phyloP scores from a whole-genome alignment of 2,888 invertebrate species.

The Dascillus cervinus region DNA sequence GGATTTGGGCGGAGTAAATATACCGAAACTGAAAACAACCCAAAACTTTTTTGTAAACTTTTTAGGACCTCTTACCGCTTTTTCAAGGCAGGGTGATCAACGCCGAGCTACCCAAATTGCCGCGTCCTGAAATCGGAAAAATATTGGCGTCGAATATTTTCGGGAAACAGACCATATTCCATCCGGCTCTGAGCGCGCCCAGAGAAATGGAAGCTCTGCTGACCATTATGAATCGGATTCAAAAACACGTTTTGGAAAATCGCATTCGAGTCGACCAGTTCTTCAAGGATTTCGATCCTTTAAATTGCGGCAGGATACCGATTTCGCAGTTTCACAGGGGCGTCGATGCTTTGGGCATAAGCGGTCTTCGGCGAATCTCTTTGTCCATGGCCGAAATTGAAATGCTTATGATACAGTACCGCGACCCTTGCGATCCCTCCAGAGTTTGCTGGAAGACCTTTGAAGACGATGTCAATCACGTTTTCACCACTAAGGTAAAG shows the following conservation, averaged over 20 bases:
- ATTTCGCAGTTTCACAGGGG: conserved; percentile 65
- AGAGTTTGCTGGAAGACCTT: conserved; percentile 70
- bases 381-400: conserved; percentile 56
- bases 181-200: conserved; percentile 49
- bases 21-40: not conserved
- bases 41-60: conserved; percentile 2
- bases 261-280: conserved; percentile 60
- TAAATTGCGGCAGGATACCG: conserved; percentile 61
- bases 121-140: conserved; percentile 57
- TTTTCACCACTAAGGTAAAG: conserved; percentile 38
- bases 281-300: conserved; percentile 64
- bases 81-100: conserved; percentile 60
- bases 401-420: conserved; percentile 57
- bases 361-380: conserved; percentile 47
- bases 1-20: conserved; percentile 48
- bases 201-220: conserved; percentile 47
- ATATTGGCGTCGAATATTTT: conserved; percentile 47
- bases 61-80: conserved; percentile 46
- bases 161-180: conserved; percentile 48
- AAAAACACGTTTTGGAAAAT: conserved; percentile 57
- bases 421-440: conserved; percentile 61
- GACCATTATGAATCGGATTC: conserved; percentile 56
- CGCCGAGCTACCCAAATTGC: conserved; percentile 60
- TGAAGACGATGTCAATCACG: conserved; percentile 70
- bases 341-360: conserved; percentile 58